Evolutionary conservation across 2,797 vertebrate species (phyloP).

Genomic region (Ciconia nigra): DNA sequence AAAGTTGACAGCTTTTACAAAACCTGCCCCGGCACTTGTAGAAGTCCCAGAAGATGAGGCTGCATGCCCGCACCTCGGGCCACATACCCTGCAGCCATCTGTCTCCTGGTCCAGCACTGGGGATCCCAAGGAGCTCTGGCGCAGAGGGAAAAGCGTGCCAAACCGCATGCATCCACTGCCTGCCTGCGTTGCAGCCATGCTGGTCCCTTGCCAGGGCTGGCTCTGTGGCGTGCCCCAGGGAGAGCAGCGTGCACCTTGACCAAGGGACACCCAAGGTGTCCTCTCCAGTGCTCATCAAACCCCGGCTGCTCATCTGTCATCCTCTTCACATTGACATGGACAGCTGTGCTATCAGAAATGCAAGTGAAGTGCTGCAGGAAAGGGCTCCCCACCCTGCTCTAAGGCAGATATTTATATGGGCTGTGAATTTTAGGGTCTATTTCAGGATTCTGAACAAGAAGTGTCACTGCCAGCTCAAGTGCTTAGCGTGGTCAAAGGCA

Average conservation of each 20-base stretch:
- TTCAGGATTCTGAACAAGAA: neutral
- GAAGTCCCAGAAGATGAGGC: neutral
- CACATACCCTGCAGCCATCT: fast-evolving
- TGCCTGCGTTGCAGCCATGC: fast-evolving
- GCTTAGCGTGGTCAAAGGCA: neutral
- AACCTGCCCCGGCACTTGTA: neutral
- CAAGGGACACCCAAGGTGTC: neutral
- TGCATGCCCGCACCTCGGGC: neutral
- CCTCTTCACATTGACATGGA: neutral
- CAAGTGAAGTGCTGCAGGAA: neutral
- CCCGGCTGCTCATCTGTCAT: neutral
- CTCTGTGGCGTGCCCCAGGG: neutral
- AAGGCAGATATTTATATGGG: neutral
- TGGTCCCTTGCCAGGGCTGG: neutral
- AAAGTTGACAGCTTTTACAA: neutral
- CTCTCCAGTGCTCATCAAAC: neutral
- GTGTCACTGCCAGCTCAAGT: neutral
- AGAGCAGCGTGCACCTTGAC: fast-evolving
- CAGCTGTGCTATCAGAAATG: neutral
- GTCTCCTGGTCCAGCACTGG: neutral
- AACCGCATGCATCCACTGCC: fast-evolving
- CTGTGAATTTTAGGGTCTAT: neutral
- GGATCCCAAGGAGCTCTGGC: neutral
- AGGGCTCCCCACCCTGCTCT: neutral
- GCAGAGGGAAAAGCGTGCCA: fast-evolving